phyloP scores from a whole-genome alignment of 2,113 vertebrate species.

The Osmerus eperlanus region DNA sequence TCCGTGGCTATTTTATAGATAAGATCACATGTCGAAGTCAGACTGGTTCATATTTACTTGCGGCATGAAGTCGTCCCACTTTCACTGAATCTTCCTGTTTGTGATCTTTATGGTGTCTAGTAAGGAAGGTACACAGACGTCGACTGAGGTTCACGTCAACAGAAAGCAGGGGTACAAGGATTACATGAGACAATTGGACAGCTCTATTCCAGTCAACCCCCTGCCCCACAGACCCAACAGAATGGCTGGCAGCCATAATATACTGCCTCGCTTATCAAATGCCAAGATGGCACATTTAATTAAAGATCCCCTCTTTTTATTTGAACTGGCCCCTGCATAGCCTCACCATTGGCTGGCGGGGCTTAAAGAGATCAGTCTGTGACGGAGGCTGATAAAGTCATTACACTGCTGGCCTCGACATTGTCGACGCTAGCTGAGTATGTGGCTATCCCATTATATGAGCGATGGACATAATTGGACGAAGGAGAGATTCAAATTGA shows the following conservation, averaged over 20 bases:
- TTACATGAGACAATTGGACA: conserved; percentile 20
- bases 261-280: conserved; percentile 58
- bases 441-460: too few relatives aligned
- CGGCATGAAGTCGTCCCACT: too few relatives aligned
- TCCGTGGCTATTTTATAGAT: too few relatives aligned
- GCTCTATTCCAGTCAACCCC: conserved; percentile 12
- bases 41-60: too few relatives aligned
- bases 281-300: conserved; percentile 66
- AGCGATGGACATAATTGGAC: too few relatives aligned
- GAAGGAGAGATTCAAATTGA: too few relatives aligned
- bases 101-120: too few relatives aligned
- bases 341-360: conserved; percentile 33
- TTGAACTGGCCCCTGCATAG: conserved; percentile 37
- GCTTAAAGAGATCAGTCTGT: conserved; percentile 37
- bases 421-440: background rate
- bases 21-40: too few relatives aligned
- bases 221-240: conserved; percentile 5
- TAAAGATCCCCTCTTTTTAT: conserved; percentile 52
- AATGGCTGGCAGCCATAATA: conserved; percentile 40
- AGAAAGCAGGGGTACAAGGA: too few relatives aligned
- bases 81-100: too few relatives aligned
- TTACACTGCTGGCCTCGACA: conserved; percentile 28
- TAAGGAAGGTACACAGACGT: background rate
- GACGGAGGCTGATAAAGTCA: conserved; percentile 61
- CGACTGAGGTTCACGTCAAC: background rate